phyloP scores from a whole-genome alignment of 2,797 vertebrate species.

The Diplodus sargus region DNA sequence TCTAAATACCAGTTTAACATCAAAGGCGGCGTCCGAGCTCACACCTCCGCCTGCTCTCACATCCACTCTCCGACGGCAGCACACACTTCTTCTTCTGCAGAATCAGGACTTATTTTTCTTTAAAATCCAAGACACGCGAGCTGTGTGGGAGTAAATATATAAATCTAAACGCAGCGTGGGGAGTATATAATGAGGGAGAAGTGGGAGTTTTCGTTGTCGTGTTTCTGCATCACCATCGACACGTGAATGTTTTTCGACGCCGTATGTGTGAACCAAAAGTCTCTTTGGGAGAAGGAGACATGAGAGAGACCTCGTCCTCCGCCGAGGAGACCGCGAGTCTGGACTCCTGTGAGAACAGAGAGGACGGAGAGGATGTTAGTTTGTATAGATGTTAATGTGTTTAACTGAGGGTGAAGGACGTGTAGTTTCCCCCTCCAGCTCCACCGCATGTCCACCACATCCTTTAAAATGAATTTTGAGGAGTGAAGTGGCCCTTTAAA shows the following conservation, averaged over 20 bases:
- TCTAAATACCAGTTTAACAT: slow-evolving; percentile 81
- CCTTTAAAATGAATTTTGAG: too few relatives aligned
- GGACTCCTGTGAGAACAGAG: slow-evolving; percentile 18
- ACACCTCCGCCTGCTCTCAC: slow-evolving; percentile 68
- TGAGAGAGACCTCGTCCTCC: not conserved
- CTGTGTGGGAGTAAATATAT: accelerated
- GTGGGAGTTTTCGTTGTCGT: too few relatives aligned
- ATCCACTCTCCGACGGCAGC: slow-evolving; percentile 3
- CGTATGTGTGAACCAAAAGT: slow-evolving; percentile 65
- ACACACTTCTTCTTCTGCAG: slow-evolving; percentile 1
- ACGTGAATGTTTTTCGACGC: slow-evolving; percentile 52
- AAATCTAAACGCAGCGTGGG: not conserved
- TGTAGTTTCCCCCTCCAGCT: too few relatives aligned
- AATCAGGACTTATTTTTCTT: too few relatives aligned
- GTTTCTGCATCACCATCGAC: slow-evolving; percentile 34
- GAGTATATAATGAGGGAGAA: accelerated
- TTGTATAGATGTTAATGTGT: slow-evolving; percentile 11
- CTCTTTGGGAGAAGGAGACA: slow-evolving; percentile 29
- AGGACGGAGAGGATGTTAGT: not conserved
- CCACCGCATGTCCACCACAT: too few relatives aligned
- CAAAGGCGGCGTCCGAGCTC: slow-evolving; percentile 73
- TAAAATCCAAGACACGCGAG: accelerated
- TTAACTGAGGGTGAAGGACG: not conserved
- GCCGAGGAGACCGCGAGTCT: slow-evolving; percentile 50
- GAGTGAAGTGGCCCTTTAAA: not conserved